These are phyloP conservation scores for Gadopsis marmoratus DNA, from an alignment of 2,797 vertebrate genomes.

Conservation along the genomic window DNA sequence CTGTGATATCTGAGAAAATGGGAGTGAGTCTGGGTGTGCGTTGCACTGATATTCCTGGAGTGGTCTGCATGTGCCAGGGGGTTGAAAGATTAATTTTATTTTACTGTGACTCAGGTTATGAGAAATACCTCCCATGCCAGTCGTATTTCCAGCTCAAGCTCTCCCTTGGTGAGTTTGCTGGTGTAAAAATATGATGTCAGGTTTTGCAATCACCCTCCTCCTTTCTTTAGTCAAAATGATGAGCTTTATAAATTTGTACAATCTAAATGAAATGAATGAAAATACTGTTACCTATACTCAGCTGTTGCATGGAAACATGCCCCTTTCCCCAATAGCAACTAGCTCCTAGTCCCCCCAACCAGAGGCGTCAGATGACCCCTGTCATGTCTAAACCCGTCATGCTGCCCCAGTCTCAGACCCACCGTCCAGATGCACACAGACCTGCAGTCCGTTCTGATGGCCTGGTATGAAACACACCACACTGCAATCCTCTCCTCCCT, in stretches of 20 bases:
- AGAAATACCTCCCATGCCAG: conserved; percentile 89
- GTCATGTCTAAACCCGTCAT: conserved; percentile 96
- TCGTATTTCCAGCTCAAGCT: conserved; percentile 85
- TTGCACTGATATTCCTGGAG: conserved; percentile 27
- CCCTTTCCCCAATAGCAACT: conserved; percentile 87
- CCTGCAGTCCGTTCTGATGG: conserved; percentile 89
- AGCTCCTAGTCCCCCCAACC: conserved; percentile 93
- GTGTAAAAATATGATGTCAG: background rate
- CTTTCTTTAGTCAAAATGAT: background rate
- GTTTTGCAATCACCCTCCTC: background rate
- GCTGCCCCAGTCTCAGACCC: conserved; percentile 90
- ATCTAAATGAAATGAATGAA: background rate
- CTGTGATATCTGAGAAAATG: background rate
- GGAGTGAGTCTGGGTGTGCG: conserved; percentile 8
- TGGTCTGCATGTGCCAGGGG: conserved; percentile 18
- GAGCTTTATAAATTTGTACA: background rate
- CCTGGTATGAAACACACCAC: conserved; percentile 87
- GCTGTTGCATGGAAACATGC: conserved; percentile 49
- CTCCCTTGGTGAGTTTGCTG: conserved; percentile 85
- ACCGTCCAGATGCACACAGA: conserved; percentile 84
- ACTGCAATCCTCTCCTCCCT: background rate
- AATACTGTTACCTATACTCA: conserved; percentile 8
- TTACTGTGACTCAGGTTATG: conserved; percentile 86
- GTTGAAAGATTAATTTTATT: conserved; percentile 55
- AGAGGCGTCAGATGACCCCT: conserved; percentile 88